Evolutionary conservation across 2,888 invertebrate species (phyloP), one percentile per base, ranked within the genome.

Genomic region (Nomada lathburiana): DNA sequence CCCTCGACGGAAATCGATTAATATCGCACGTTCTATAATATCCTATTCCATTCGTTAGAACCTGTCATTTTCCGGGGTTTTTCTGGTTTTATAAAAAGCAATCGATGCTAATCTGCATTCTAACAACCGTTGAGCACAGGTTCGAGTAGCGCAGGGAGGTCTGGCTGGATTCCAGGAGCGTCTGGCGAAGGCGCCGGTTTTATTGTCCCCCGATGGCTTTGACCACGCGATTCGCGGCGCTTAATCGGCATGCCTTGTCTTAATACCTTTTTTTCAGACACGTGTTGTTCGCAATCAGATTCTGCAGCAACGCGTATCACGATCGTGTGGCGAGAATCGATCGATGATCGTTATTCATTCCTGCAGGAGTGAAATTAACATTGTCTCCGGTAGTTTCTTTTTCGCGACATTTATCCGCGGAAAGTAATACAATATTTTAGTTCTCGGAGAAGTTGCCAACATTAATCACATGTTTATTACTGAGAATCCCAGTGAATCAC

Each of bases 101-200:
- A 55, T 36, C 9, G 75, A 67, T 67, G 76, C 70, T 85, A 84
- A 88, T 87, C 74, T 74, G 36, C 63, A 52, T 36, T 36, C 42
- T 57, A 59, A 68, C 73, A 62, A 64, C 72, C 76, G 87, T 87
- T 86, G 82, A 57, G 65, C 65, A 64, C 69, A 76, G 53, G 64
- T 67, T 64, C 64, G 67, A 73, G 26, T 36, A 53, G 53, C 78
- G 84, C 86, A 76, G 82, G 70, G 85, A 84, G 82, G 83, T 89
- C 86, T 89, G 88, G 85, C 79, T 77, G 77, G 87, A 89, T 89
- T 87, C 89, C 88, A 87, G 85, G 68, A 84, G 85, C 82, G 85
- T 81, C 83, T 85, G 87, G 72, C 76, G 72, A 78, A 89, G 84
- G 84, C 85, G 87, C 86, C 86, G 80, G 80, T 84, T 87, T 86